A percentile compares a stretch with the other conserved stretches of the same genome.
Conservation (phyloP, 2,113 vertebrate species). For the Sigmodon hispidus region DNA sequence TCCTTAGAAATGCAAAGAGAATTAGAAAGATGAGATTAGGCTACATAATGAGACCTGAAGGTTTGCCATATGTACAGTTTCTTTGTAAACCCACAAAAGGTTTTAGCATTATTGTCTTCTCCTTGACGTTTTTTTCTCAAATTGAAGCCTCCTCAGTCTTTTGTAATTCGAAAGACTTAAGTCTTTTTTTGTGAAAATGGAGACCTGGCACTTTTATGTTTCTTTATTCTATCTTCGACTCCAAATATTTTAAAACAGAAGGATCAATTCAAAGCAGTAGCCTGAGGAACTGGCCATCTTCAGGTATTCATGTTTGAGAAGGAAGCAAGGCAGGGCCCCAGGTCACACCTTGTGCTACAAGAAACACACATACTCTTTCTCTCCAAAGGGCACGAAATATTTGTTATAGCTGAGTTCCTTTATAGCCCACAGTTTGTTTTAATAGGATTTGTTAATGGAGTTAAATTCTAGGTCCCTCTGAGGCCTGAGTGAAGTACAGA, state of each 20-base stretch:
- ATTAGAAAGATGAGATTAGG: neutral
- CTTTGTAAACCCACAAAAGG: neutral
- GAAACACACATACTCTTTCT: neutral
- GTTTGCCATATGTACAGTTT: neutral
- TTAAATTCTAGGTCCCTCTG: conserved; percentile 6
- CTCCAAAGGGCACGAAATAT: conserved; percentile 3
- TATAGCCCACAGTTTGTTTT: conserved; percentile 33
- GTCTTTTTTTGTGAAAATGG: conserved; percentile 12
- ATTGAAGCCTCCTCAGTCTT: neutral
- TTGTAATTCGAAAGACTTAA: conserved; percentile 36
- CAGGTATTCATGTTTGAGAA: conserved; percentile 8
- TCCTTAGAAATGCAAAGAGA: neutral
- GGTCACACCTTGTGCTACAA: conserved; percentile 29
- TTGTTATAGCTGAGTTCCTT: conserved; percentile 39
- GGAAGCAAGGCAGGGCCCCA: neutral
- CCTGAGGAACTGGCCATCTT: neutral
- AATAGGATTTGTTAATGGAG: conserved; percentile 32
- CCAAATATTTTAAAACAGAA: conserved; percentile 45
- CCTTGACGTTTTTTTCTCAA: conserved; percentile 27
- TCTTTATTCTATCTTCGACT: neutral
- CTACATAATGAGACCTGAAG: neutral
- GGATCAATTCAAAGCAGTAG: neutral
- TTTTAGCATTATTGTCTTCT: conserved; percentile 19
- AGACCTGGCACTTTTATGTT: neutral
- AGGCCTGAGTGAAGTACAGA: neutral